Percentiles rank a stretch among this genome's conserved stretches.
phyloP scores from a whole-genome alignment of 2,113 vertebrate genomes.

The Paramisgurnus dabryanus region DNA sequence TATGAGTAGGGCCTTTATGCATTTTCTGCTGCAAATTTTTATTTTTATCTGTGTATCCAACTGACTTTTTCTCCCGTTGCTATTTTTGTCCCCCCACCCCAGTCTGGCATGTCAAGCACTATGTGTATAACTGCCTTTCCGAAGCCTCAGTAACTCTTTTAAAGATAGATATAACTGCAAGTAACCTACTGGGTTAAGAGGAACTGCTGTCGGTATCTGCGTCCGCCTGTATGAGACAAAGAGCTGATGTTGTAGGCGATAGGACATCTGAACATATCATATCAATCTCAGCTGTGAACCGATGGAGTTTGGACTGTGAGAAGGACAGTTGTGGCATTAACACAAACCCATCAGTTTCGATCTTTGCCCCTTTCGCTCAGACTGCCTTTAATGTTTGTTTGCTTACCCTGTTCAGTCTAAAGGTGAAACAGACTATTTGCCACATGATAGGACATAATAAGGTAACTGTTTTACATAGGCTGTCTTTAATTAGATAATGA shows the following conservation, averaged over 20 bases:
- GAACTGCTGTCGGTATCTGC: conserved; percentile 17
- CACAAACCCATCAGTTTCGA: conserved; percentile 12
- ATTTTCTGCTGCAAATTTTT: conserved; percentile 46
- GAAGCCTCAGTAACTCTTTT: conserved; percentile 54
- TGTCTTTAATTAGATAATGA: background rate
- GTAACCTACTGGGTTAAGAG: conserved; percentile 29
- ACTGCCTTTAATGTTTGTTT: conserved; percentile 33
- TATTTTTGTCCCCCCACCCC: conserved; percentile 49
- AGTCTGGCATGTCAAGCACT: conserved; percentile 23
- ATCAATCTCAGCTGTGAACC: background rate
- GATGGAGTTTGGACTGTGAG: conserved; percentile 46
- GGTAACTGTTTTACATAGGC: background rate
- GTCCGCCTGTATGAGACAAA: background rate
- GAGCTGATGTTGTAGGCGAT: background rate
- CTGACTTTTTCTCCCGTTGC: conserved; percentile 54
- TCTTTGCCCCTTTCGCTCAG: conserved; percentile 12
- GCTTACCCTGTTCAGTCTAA: conserved; percentile 37
- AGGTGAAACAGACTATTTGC: conserved; percentile 19
- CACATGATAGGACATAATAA: background rate
- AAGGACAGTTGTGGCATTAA: conserved; percentile 9
- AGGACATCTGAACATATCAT: background rate
- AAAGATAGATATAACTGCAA: conserved; percentile 50
- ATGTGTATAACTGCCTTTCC: conserved; percentile 42
- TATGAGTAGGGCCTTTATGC: background rate
- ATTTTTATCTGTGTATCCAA: conserved; percentile 60